phyloP scores from a whole-genome alignment of 2,797 vertebrate genomes.

The Falco columbarius region DNA sequence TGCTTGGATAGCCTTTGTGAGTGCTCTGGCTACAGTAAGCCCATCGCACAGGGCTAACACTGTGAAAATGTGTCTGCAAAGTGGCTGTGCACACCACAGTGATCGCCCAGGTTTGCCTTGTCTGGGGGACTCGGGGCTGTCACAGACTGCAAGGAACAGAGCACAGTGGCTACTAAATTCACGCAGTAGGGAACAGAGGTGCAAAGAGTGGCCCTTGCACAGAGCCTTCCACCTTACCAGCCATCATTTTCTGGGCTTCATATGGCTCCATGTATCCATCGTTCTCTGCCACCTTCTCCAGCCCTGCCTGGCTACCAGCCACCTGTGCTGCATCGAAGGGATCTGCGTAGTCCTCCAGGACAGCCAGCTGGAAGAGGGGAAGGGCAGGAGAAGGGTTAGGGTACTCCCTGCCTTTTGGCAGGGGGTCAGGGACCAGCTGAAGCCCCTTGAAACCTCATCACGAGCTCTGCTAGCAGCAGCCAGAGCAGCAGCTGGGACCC shows the following conservation, averaged over 20 bases:
- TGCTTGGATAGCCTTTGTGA: neutral
- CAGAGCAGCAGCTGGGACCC: fast-evolving
- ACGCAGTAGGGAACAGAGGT: neutral
- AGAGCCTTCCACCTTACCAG: conserved; percentile 77
- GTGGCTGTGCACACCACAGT: neutral
- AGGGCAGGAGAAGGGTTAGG: neutral
- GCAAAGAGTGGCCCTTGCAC: neutral
- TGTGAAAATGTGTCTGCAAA: neutral
- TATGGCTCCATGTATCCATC: conserved; percentile 99
- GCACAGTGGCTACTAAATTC: neutral
- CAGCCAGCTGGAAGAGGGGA: conserved; percentile 82
- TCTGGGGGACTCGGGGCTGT: neutral
- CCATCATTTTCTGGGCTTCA: conserved; percentile 98
- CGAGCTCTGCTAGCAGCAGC: neutral
- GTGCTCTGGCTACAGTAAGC: neutral
- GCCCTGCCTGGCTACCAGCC: conserved; percentile 77
- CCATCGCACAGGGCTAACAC: fast-evolving
- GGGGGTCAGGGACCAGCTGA: neutral
- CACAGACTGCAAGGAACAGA: neutral
- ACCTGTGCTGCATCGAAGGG: conserved; percentile 92
- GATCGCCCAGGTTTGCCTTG: neutral
- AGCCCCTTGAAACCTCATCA: neutral
- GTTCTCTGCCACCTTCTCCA: conserved; percentile 89
- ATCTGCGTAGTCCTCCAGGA: conserved; percentile 96
- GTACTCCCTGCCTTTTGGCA: neutral